A percentile compares a stretch with the other conserved stretches of the same genome.
These are phyloP conservation scores for Pleuronectes platessa DNA, from an alignment of 2,113 vertebrate species.

Conservation along the genomic window DNA sequence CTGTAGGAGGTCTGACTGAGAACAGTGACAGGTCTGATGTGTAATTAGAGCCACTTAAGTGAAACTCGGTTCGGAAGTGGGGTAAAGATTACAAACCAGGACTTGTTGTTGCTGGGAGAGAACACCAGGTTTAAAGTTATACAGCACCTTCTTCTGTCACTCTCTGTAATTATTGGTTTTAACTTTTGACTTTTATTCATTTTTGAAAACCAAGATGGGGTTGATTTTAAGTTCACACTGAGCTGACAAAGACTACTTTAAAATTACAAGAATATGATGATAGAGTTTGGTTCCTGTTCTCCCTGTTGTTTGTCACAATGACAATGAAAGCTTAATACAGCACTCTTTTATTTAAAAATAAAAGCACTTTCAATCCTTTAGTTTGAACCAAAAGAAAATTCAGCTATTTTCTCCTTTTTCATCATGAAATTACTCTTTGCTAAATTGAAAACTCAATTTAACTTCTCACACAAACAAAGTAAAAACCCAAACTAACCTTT, in stretches of 20 bases:
- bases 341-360: background rate
- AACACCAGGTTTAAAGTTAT: background rate
- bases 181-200: background rate
- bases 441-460: background rate
- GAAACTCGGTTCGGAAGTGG: background rate
- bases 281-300: background rate
- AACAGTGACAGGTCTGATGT: conserved; percentile 31
- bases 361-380: conserved; percentile 4
- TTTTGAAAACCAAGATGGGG: background rate
- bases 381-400: background rate
- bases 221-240: background rate
- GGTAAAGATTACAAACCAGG: background rate
- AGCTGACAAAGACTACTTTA: background rate
- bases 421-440: background rate
- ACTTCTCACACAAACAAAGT: conserved; percentile 3
- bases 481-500: conserved; percentile 11
- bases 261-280: background rate
- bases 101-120: conserved; percentile 3
- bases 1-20: conserved; percentile 28
- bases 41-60: conserved; percentile 39
- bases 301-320: background rate
- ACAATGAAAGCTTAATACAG: conserved; percentile 16
- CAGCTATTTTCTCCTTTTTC: background rate
- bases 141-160: background rate
- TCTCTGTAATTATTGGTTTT: background rate